Base-by-base conservation (phyloP, 1,140 invertebrate genomes). In the Monochamus saltuarius region DNA sequence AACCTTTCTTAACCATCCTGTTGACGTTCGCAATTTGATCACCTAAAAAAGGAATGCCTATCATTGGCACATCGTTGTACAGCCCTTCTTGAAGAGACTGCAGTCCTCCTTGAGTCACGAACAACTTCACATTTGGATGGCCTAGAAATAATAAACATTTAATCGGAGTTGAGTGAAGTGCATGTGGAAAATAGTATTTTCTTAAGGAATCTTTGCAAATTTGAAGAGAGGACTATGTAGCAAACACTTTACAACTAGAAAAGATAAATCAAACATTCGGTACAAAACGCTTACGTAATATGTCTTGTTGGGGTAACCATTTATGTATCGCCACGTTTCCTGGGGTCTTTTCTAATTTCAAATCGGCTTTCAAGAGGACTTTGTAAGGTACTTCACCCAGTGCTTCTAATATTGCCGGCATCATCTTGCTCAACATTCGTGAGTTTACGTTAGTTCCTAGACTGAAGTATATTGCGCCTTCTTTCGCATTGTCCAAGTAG, bases 381-480 rank as follows among this genome's bases (percentile, higher is more conserved):
- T 77, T 77, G 58, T 85, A 81, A 7, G 79, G 77, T 8, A 85
- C 53, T 16, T 73, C 74, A 1, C 76, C 75, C 61, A 86, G 78
- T 0, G 75, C 78, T 9, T 78, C 62, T 43, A 85, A 75, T 36
- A 86, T 76, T 29, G 76, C 68, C 7, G 81, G 69, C 4, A 75
- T 81, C 1, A 79, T 71, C 1, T 61, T 63, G 0, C 81, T 80
- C 17, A 86, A 73, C 1, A 81, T 78, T 51, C 79, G 75, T 34
- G 82, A 81, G 53, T 82, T 78, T 0, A 85, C 77, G 75, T 84
- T 85, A 0, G 67, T 68, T 61, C 84, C 84, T 29, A 85, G 66
- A 65, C 81, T 84, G 39, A 86, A 82, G 62, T 79, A 85, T n/a
- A 86, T 79, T 29, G 80, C 82, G 1, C 84, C 84, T 57, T 83